phyloP scores from a whole-genome alignment of 2,888 invertebrate genomes.

The Cenopis cana region DNA sequence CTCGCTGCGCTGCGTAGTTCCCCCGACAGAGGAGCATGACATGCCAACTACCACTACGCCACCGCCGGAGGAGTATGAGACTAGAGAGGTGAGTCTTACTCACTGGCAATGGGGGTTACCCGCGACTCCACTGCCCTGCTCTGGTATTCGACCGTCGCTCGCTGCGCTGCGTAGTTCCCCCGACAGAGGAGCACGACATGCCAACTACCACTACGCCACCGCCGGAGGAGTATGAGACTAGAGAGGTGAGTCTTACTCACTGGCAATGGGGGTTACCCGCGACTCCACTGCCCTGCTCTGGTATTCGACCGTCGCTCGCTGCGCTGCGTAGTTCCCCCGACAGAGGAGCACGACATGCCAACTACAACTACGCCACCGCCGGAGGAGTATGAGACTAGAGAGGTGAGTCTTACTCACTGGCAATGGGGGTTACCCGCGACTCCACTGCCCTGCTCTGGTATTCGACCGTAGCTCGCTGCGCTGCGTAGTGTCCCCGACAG shows the following conservation, averaged over 20 bases:
- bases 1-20: background rate
- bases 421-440: conserved; percentile 96
- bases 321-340: background rate
- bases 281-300: no score
- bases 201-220: conserved; percentile 87
- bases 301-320: background rate
- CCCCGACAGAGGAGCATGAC: background rate
- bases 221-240: conserved; percentile 78
- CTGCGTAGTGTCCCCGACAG: conserved; percentile 95
- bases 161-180: background rate
- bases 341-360: background rate
- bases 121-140: no score
- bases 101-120: no score
- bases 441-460: conserved; percentile 95
- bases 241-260: no score
- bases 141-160: background rate
- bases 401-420: no score
- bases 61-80: conserved; percentile 87
- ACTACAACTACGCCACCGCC: conserved; percentile 87
- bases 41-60: conserved; percentile 84
- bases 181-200: background rate
- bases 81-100: conserved; percentile 50
- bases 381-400: conserved; percentile 76
- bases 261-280: no score
- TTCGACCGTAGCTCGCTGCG: conserved; percentile 93